Conservation (phyloP, 1,140 invertebrate genomes). For the Arion vulgaris region DNA sequence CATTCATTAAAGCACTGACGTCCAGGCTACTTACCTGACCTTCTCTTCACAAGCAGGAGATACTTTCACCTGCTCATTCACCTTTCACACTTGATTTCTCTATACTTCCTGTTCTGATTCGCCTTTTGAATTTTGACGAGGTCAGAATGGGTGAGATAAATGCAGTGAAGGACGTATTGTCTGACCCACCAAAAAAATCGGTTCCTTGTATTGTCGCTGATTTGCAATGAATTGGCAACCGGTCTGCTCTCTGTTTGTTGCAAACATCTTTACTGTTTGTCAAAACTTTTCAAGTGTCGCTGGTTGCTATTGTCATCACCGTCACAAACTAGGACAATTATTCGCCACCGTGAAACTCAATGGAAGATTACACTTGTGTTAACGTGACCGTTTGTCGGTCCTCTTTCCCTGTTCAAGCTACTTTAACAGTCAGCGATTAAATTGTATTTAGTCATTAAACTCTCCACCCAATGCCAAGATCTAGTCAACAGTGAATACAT, state of each 20-base stretch:
- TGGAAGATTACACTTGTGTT: background rate
- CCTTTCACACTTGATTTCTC: background rate
- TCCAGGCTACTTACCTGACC: background rate
- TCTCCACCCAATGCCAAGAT: background rate
- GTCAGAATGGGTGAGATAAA: background rate
- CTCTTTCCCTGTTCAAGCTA: background rate
- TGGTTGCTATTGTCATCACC: background rate
- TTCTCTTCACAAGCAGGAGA: too few relatives aligned
- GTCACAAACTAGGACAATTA: background rate
- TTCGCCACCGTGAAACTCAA: background rate
- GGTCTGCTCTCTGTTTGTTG: background rate
- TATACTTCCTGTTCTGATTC: background rate
- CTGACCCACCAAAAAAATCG: background rate
- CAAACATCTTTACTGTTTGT: conserved; percentile 2
- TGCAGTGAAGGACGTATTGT: background rate
- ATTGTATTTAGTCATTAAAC: background rate
- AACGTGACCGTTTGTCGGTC: background rate
- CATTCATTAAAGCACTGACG: background rate
- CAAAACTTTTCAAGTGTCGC: background rate
- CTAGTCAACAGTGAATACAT: background rate
- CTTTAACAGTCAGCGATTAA: background rate
- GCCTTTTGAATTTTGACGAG: background rate
- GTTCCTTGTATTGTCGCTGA: background rate
- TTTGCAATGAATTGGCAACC: background rate
- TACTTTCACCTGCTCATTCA: background rate